Base-by-base conservation (phyloP, 1,140 invertebrate genomes). In the Atta texana region DNA sequence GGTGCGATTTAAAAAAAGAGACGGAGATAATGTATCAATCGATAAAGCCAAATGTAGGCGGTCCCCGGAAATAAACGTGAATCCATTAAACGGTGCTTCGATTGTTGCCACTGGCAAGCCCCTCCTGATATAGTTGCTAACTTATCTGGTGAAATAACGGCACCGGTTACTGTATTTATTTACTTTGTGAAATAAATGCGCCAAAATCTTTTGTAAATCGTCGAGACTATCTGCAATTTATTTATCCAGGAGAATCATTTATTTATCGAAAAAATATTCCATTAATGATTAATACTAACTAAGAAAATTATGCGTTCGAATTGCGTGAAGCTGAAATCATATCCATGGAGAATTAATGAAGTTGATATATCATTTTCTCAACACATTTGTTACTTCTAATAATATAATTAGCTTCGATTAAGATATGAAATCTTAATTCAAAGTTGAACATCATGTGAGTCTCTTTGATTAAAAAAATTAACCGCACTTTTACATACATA, bases 101-200 rank as follows among this genome's bases (percentile, higher is more conserved):
- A 24, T 75, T 80, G 4, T 64, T 24, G 63, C 18, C 49, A 39
- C 5, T 63, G 51, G 44, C 31, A 28, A 34, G 31, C 18, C 64
- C 31, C 64, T 66, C 24, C 16, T 8, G 16, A 59, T 10, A 31
- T 81, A 71, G 18, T 71, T 57, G 16, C 34, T 57, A 80, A 71
- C 16, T 81, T 81, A 71, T 81, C 64, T 44, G 31, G 7, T 34
- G 14, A 81, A 71, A 28, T 81, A 81, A 81, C 64, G 64, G 78
- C 77, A 10, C 10, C 16, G 4, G 21, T 69, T 81, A 68, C 61
- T 64, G 63, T 69, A 53, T 21, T 80, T 80, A 59, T 53, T 78
- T n/a, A 49, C 21, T 5, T 77, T 64, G 7, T 18, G 12, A 18
- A n/a, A 21, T 28, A 68, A 68, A 24, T 2, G 3, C 49, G 14